Evolutionary conservation across 2,888 invertebrate genomes (phyloP), one percentile per base, ranked within the genome.

Genomic region (Epinotia ramella): DNA sequence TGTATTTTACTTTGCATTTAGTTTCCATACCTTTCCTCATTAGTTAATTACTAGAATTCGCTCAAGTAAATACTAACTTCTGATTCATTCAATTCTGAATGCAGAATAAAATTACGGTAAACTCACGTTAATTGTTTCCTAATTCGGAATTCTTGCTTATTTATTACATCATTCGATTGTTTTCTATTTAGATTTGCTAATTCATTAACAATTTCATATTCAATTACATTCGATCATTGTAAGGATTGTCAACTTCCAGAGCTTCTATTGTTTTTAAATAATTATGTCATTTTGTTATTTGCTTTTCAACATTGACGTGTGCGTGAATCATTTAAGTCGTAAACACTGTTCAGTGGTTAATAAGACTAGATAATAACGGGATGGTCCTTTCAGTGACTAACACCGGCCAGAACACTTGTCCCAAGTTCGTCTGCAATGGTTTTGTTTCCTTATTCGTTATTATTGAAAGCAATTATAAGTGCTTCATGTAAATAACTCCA

Each of bases 211-310:
- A 7, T 24, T 44, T 9, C 40, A 46, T 44, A 2, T 18, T 68
- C 20, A 2, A 12, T n/a, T 18, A 13, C 12, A 33, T 56, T 12
- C 28, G 12, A 33, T 20, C 20, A 33, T 57, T 2, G 20, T 60
- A 46, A 2, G 5, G 28, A 33, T 28, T 56, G 53, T 16, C 18
- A n/a, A 33, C 28, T n/a, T 53, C 18, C 12, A 66, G 16, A 12
- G 44, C 33, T 44, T 11, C 46, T 46, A 46, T 69, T 60, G n/a
- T 60, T 69, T 46, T 60, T 28, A 18, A 18, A 16, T n/a, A 3
- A 53, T 67, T 60, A 62, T 68, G 56, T 56, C 62, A 70, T 65
- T 59, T 9, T 75, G 64, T 75, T 75, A 59, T 75, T 75, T 70
- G 65, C 70, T 74, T 46, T 33, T 69, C 4, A 49, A 20, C 60